phyloP scores from a whole-genome alignment of 2,797 vertebrate species.

The Epinephelus coioides region DNA sequence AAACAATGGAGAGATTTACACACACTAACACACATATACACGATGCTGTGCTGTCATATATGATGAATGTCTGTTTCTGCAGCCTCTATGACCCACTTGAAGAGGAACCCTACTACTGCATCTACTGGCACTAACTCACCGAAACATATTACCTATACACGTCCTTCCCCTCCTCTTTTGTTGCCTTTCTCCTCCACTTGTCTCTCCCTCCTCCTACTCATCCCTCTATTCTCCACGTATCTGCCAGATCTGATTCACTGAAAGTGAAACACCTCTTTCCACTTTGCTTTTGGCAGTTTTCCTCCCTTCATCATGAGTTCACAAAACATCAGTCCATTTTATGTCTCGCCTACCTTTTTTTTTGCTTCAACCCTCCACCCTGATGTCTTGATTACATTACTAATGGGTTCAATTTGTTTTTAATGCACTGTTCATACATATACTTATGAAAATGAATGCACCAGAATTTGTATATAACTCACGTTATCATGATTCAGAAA shows the following conservation, averaged over 20 bases:
- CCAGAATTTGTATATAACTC: too few relatives aligned
- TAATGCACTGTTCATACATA: too few relatives aligned
- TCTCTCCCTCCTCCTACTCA: slow-evolving; percentile 3
- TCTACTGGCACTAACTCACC: slow-evolving; percentile 40
- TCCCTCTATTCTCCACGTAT: slow-evolving; percentile 16
- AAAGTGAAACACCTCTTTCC: slow-evolving; percentile 7
- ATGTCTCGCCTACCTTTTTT: background rate
- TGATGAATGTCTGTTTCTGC: slow-evolving; percentile 67
- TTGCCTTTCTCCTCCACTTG: slow-evolving; percentile 21
- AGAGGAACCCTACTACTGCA: slow-evolving; percentile 33
- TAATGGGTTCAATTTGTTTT: too few relatives aligned
- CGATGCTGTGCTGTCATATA: slow-evolving; percentile 32
- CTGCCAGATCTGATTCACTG: slow-evolving; percentile 17
- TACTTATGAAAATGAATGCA: too few relatives aligned
- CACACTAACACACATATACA: slow-evolving; percentile 17
- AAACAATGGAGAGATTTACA: slow-evolving; percentile 29
- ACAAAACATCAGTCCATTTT: background rate
- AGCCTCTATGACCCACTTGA: slow-evolving; percentile 63
- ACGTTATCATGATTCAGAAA: too few relatives aligned
- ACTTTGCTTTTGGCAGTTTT: slow-evolving; percentile 15
- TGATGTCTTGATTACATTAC: background rate
- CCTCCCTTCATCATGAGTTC: background rate
- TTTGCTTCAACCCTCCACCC: background rate
- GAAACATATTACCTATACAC: slow-evolving; percentile 33
- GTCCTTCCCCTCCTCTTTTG: slow-evolving; percentile 9